phyloP scores from a whole-genome alignment of 2,888 invertebrate species.

The Scaptomyza polygonia region DNA sequence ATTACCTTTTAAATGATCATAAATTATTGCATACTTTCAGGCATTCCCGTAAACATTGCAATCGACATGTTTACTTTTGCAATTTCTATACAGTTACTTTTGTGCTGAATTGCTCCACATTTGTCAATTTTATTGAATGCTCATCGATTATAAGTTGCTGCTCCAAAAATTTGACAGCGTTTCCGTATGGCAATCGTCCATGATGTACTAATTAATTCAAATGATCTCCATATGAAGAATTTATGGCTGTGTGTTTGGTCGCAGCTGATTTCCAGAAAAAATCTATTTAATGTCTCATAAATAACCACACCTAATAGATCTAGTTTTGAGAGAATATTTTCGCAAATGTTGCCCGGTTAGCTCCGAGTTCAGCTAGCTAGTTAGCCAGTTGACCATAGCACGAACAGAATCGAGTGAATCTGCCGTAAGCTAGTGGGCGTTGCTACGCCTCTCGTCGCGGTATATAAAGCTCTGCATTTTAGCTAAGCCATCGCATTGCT shows the following conservation, averaged over 20 bases:
- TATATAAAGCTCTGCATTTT: conserved; percentile 64
- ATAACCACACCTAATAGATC: conserved; percentile 66
- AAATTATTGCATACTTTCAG: conserved; percentile 44
- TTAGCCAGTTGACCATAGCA: conserved; percentile 53
- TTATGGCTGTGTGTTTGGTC: conserved; percentile 17
- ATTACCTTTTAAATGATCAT: too few species aligned
- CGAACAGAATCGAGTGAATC: conserved; percentile 46
- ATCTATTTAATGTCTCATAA: conserved; percentile 61
- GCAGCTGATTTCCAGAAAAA: conserved; percentile 51
- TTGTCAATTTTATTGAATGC: neutral
- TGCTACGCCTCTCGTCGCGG: conserved; percentile 30
- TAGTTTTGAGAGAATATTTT: conserved; percentile 56
- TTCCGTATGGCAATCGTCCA: conserved; percentile 28
- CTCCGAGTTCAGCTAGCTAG: neutral
- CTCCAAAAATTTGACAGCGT: conserved; percentile 34
- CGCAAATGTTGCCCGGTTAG: conserved; percentile 34
- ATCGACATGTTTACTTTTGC: conserved; percentile 9
- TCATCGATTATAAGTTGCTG: conserved; percentile 20
- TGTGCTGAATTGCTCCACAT: conserved; percentile 4
- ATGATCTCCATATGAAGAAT: conserved; percentile 39
- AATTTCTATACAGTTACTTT: neutral
- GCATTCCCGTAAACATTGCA: conserved; percentile 3
- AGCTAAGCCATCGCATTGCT: conserved; percentile 54
- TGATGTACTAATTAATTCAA: conserved; percentile 31
- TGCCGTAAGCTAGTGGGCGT: conserved; percentile 53